Evolutionary conservation across 2,888 invertebrate genomes (phyloP), one percentile per base, ranked within the genome.

Genomic region (Labia minor): DNA sequence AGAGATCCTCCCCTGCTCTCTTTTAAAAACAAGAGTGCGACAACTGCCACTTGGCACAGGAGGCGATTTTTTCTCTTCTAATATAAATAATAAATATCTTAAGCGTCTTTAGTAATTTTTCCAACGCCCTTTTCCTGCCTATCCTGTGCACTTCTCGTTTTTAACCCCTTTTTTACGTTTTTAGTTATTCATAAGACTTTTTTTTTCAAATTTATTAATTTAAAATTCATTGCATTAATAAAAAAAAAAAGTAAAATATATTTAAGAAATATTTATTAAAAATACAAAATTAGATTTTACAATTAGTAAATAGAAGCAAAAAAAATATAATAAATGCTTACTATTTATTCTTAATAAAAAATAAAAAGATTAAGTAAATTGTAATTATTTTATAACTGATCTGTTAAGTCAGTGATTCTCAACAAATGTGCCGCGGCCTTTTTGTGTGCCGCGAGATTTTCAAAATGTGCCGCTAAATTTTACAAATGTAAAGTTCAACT

Each of bases 1-100:
- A 49, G 49, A 49, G 49, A 49, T n/a, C 16, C 49, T 49, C 49
- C 16, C 49, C 14, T 26, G 26, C 49, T 14, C 49, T 49, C 49
- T 49, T 49, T 49, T 49, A n/a, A 49, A 49, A 49, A 49, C 49
- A 49, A 49, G 49, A 49, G 49, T 49, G 49, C 49, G 49, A 49
- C 49, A 49, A 49, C 49, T 49, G 49, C 49, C 49, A 49, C 49
- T 49, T 49, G n/a, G 16, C 49, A 49, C 26, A 49, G 6, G 49
- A 49, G n/a, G 3, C 49, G 14, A n/a, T 49, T 49, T 49, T 49
- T 49, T 49, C 16, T 49, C 26, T 26, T 26, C 26, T 26, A 49
- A n/a, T 49, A 49, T 49, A 49, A 49, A 49, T 49, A 49, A 49
- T 49, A 49, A 49, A 49, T 49, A 16, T 49, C 49, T 49, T 49